Conservation (phyloP, 2,113 vertebrate species). For the Piaya cayana region DNA sequence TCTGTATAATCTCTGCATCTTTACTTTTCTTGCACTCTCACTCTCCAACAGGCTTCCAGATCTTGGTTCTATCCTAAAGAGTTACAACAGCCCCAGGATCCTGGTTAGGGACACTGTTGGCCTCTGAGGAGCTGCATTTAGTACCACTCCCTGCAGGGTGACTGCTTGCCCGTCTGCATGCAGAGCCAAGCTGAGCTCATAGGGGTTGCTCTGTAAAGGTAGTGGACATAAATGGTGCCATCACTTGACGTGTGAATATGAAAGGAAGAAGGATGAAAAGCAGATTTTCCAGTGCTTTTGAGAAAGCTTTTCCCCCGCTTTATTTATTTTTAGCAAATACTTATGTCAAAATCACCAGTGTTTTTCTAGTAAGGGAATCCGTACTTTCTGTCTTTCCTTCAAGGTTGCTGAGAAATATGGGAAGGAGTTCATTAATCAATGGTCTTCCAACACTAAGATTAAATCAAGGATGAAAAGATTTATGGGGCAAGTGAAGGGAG, state of each 20-base stretch:
- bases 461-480: background rate
- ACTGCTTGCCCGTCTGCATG: background rate
- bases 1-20: background rate
- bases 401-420: background rate
- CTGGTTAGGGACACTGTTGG: background rate
- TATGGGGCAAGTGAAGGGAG: background rate
- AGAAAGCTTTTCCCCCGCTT: background rate
- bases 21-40: background rate
- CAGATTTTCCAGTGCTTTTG: background rate
- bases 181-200: background rate
- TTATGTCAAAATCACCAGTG: background rate
- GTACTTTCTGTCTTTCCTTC: background rate
- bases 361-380: background rate
- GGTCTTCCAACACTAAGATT: background rate
- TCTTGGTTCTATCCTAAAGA: background rate
- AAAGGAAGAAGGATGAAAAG: background rate
- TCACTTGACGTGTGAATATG: background rate
- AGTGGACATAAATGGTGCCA: background rate
- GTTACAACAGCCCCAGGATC: background rate
- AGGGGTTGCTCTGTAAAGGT: background rate
- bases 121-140: background rate
- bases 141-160: background rate
- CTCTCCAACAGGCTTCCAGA: background rate
- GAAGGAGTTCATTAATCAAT: background rate
- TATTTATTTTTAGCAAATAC: background rate